phyloP scores from a whole-genome alignment of 1,140 invertebrate species.

The Oscheius sp. region DNA sequence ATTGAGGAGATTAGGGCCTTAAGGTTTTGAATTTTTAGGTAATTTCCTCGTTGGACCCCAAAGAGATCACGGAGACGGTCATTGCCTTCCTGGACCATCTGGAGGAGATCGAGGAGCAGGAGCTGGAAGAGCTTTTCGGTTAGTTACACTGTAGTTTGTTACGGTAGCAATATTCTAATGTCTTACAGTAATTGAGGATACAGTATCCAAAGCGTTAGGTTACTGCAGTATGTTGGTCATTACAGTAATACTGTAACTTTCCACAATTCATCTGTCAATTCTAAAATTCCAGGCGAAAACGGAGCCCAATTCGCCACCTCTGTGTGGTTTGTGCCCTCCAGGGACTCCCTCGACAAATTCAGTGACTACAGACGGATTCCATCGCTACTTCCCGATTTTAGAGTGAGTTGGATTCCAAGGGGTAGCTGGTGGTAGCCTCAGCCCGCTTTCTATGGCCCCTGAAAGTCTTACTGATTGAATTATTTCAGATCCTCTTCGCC shows the following conservation, averaged over 20 bases:
- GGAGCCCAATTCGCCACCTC: constrained; percentile 11
- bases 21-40: constrained; percentile 34
- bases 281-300: constrained; percentile 20
- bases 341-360: not conserved
- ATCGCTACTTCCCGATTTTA: not conserved
- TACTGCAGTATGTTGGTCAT: too few relatives aligned
- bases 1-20: not conserved
- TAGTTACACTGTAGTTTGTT: too few relatives aligned
- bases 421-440: not conserved
- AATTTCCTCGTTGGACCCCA: constrained; percentile 61
- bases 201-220: too few relatives aligned
- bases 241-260: too few relatives aligned
- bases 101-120: not conserved
- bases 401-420: not conserved
- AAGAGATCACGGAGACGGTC: constrained; percentile 66
- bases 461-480: not conserved
- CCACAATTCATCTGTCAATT: too few relatives aligned
- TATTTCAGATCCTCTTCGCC: constrained; percentile 57
- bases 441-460: too few relatives aligned
- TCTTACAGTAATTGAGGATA: too few relatives aligned
- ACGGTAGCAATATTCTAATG: too few relatives aligned
- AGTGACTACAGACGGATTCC: constrained; percentile 27
- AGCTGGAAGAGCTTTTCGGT: constrained; percentile 37
- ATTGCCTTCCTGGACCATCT: constrained; percentile 63
- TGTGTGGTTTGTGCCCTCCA: constrained; percentile 24